Evolutionary conservation across 2,113 vertebrate species (phyloP), one percentile per base, ranked within the genome.

Genomic region (Macrotus californicus): DNA sequence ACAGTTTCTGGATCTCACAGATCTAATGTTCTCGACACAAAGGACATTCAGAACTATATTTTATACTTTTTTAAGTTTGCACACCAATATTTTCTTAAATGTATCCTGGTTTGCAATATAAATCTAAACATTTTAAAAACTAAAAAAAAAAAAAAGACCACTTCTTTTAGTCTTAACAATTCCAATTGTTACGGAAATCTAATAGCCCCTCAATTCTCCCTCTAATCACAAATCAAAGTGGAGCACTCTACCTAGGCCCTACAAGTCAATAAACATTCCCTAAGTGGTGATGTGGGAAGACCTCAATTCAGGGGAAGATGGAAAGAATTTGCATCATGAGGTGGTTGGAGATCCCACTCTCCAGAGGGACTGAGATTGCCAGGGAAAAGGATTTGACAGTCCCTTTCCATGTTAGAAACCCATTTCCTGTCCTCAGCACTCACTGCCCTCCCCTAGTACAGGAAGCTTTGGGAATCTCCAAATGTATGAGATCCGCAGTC

Each of bases 81-180:
- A 73, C 34, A 39, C 0, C 10, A 41, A 13, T 59, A 94, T 92
- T 92, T 95, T 22, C 41, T 64, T 54, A 66, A 72, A 12, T 48
- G 39, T 95, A 52, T 34, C 21, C 48, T 75, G 36, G 88, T 67
- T 93, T 93, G 54, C 31, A 90, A 79, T 36, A 34, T 43, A 85
- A 85, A 89, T 91, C 34, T 89, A 69, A 96, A 90, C 2, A 22
- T 89, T 79, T 80, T 80, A 61, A 91, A 92, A 89, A 89, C 26
- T 76, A 76, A 64, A 66, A 36, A 87, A 86, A 80, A 67, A 66
- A 36, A 87, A 87, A 22, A 87, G 83, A 22, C 24, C 70, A n/a
- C n/a, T 73, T 52, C 7, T 69, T 89, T 94, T 52, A 50, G n/a
- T 43, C 12, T 87, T 91, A 79, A 89, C 80, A 50, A 89, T 5